Percentiles rank a stretch among this genome's conserved stretches.
phyloP scores from a whole-genome alignment of 2,113 vertebrate genomes.

The Megaleporinus macrocephalus region DNA sequence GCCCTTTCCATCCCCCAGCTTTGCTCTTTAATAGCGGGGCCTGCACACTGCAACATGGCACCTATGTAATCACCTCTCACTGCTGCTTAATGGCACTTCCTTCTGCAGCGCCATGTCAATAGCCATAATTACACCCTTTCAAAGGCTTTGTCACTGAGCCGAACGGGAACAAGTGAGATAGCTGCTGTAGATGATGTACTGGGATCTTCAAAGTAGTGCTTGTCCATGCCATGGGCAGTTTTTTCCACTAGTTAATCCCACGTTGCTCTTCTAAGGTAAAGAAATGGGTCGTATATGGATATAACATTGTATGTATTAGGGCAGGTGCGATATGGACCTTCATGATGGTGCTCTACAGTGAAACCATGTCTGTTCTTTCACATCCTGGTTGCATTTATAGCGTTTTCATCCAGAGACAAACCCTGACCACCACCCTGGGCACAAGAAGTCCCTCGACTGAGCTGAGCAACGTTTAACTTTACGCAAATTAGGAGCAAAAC shows the following conservation, averaged over 20 bases:
- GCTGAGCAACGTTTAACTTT: too few species aligned
- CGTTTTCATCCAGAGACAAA: too few species aligned
- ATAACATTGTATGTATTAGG: conserved; percentile 2
- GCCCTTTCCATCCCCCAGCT: conserved; percentile 29
- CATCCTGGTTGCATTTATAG: neutral
- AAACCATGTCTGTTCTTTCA: neutral
- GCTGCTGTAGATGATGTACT: conserved; percentile 19
- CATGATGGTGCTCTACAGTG: neutral
- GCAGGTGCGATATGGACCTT: neutral
- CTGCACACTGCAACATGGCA: conserved; percentile 47
- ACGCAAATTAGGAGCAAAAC: too few species aligned
- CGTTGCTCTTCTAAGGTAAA: neutral
- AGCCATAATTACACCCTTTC: conserved; percentile 64
- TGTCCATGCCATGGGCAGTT: neutral
- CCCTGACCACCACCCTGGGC: too few species aligned
- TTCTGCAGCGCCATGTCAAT: conserved; percentile 55
- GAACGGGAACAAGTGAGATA: conserved; percentile 40
- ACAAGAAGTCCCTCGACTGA: too few species aligned
- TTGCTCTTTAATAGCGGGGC: conserved; percentile 55
- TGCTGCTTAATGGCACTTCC: conserved; percentile 61
- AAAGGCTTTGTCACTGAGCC: conserved; percentile 58
- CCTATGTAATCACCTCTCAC: conserved; percentile 60
- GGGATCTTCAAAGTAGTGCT: neutral
- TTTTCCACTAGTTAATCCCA: neutral
- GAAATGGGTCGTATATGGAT: neutral